phyloP scores from a whole-genome alignment of 2,113 vertebrate genomes.

The Gobius niger region DNA sequence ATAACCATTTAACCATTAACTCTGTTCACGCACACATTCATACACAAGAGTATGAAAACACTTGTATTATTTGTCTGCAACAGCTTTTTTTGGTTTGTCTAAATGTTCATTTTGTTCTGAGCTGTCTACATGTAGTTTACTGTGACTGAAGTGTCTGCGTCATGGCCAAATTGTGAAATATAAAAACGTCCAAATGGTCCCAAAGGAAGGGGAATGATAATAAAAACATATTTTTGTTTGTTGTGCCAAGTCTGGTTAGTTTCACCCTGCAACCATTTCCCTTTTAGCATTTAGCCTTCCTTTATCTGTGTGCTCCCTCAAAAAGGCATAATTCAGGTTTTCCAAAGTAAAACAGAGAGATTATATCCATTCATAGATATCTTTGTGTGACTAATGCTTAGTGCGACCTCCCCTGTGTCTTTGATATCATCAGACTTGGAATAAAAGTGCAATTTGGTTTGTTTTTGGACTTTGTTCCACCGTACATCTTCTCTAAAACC shows the following conservation, averaged over 20 bases:
- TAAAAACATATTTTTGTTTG: constrained; percentile 32
- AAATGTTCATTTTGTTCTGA: constrained; percentile 21
- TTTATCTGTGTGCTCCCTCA: constrained; percentile 30
- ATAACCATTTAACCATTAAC: too few species aligned
- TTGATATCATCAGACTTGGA: constrained; percentile 30
- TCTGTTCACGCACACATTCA: not conserved
- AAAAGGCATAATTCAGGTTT: constrained; percentile 40
- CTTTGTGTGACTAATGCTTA: constrained; percentile 35
- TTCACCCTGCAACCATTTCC: constrained; percentile 34
- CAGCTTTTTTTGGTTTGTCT: constrained; percentile 7
- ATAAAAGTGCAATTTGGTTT: constrained; percentile 26
- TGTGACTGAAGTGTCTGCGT: constrained; percentile 46
- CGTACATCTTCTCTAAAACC: constrained; percentile 33
- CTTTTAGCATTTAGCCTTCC: not conserved
- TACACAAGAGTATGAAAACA: not conserved
- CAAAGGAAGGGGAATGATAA: constrained; percentile 22
- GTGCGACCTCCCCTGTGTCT: constrained; percentile 22
- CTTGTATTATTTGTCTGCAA: not conserved
- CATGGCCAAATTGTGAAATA: constrained; percentile 25
- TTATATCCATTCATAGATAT: constrained; percentile 30
- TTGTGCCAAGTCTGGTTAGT: constrained; percentile 55
- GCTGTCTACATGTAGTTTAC: constrained; percentile 46
- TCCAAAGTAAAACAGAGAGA: constrained; percentile 31
- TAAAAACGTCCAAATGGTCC: constrained; percentile 22
- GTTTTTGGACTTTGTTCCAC: constrained; percentile 25